These are phyloP conservation scores for Acanthornis magna DNA, from an alignment of 2,797 vertebrate species.

Conservation along the genomic window DNA sequence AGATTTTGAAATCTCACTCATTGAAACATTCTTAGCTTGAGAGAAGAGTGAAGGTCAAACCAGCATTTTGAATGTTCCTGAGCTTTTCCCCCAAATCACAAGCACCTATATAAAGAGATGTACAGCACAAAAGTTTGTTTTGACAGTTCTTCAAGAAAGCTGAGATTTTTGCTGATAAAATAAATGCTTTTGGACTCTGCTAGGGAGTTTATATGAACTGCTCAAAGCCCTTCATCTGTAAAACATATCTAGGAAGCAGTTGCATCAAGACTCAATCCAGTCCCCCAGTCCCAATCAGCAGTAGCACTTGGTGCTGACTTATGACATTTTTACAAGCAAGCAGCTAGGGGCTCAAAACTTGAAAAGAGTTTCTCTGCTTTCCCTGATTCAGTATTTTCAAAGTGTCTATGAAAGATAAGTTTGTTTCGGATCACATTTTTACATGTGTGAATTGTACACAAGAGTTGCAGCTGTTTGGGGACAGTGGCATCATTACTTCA, in stretches of 20 bases:
- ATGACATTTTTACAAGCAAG: not conserved
- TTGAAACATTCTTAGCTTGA: conserved; percentile 34
- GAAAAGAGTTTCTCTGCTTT: not conserved
- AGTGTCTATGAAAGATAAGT: not conserved
- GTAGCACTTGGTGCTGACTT: not conserved
- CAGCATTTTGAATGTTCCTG: not conserved
- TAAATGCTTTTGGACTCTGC: not conserved
- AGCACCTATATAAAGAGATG: not conserved
- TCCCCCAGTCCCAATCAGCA: not conserved
- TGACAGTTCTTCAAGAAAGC: not conserved
- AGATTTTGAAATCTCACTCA: conserved; percentile 51
- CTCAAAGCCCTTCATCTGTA: not conserved
- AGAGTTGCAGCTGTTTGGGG: not conserved
- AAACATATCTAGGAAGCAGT: not conserved
- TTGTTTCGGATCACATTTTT: not conserved
- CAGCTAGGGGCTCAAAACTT: not conserved
- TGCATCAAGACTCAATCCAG: not conserved
- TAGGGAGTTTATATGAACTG: not conserved
- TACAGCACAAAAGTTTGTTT: conserved; percentile 3
- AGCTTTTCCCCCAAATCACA: conserved; percentile 12
- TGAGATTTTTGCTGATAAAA: not conserved
- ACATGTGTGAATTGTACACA: not conserved
- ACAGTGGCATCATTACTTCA: not conserved
- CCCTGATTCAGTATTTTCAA: not conserved
- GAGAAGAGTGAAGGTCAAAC: conserved; percentile 21